Base-by-base conservation (phyloP, 2,113 vertebrate genomes). In the Stomatorhinus ivindoensis region DNA sequence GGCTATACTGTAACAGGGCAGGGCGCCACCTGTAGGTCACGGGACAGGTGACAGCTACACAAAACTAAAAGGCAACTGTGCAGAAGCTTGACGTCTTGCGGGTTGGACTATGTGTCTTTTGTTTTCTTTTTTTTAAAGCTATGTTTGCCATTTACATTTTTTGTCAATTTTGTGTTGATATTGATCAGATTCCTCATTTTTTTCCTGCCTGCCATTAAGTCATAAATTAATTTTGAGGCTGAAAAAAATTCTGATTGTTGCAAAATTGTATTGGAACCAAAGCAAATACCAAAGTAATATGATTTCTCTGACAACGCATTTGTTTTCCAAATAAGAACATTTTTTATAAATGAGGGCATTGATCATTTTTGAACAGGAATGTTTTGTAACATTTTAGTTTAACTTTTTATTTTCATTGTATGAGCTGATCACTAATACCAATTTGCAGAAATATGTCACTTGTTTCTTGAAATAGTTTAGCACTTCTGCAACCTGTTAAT, bases 201-300 rank as follows among this genome's bases (percentile, higher is more conserved):
- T 85, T 61, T 9, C 24, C 82, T 11, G 24, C 44, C 82, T 47
- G 46, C 46, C 42, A 85, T 85, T 47, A 85, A 47, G 24, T 11
- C 19, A 47, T 85, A 85, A 85, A 47, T 85, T 10, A 85, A 47
- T 85, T 85, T 3, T 85, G 46, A 83, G 80, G 42, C 80, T 48
- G 82, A 27, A 85, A 48, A 19, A 80, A 42, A 80, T 42, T 80
- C 73, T 80, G 31, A 80, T 80, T 80, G 73, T 42, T 42, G 39
- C 13, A 42, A 42, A 39, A 80, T 80, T 80, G 73, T 42, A 80
- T 80, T 80, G 35, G 31, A 80, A 80, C 15, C 35, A 42, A 80
- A 39, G 35, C 39, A 80, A 85, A 85, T 47, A 27, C 82, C 82
- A 85, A 47, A 85, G 82, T 85, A 46, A 85, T 85, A n/a, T 85